Conservation (phyloP, 2,888 invertebrate genomes). For the Clostera curtula region DNA sequence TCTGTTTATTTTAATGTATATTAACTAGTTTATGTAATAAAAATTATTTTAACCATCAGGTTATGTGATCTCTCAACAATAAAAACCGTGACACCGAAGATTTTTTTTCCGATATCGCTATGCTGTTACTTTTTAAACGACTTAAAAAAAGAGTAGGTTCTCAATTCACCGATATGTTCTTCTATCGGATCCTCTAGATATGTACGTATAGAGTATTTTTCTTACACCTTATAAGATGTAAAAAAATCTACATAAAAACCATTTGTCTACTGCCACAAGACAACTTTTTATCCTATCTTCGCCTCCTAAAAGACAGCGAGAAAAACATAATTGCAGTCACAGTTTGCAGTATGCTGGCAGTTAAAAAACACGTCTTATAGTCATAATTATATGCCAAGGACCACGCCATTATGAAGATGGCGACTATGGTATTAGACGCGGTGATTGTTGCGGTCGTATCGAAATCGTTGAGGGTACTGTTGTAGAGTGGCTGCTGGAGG, state of each 20-base stretch:
- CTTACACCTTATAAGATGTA: conserved; percentile 3
- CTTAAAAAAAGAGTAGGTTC: too few relatives aligned
- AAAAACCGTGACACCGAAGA: too few relatives aligned
- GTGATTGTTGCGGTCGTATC: conserved; percentile 62
- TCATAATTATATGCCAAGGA: conserved; percentile 48
- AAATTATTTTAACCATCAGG: too few relatives aligned
- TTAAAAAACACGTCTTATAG: conserved; percentile 54
- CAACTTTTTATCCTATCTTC: conserved; percentile 28
- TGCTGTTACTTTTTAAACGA: too few relatives aligned
- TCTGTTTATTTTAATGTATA: too few relatives aligned
- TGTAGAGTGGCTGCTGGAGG: conserved; percentile 57
- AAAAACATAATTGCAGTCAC: conserved; percentile 51
- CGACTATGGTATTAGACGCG: conserved; percentile 53
- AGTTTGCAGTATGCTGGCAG: conserved; percentile 49
- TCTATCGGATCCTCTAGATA: too few relatives aligned
- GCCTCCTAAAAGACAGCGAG: conserved; percentile 48
- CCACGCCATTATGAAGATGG: conserved; percentile 50
- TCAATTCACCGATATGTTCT: too few relatives aligned
- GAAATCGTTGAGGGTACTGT: conserved; percentile 59
- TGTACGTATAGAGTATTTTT: too few relatives aligned
- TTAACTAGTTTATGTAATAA: too few relatives aligned
- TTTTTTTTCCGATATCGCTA: too few relatives aligned
- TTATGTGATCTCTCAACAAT: too few relatives aligned
- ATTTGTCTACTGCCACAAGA: background rate
- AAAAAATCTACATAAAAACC: too few relatives aligned